Evolutionary conservation across 2,888 invertebrate species (phyloP).

Genomic region (Copidosoma aretas): DNA sequence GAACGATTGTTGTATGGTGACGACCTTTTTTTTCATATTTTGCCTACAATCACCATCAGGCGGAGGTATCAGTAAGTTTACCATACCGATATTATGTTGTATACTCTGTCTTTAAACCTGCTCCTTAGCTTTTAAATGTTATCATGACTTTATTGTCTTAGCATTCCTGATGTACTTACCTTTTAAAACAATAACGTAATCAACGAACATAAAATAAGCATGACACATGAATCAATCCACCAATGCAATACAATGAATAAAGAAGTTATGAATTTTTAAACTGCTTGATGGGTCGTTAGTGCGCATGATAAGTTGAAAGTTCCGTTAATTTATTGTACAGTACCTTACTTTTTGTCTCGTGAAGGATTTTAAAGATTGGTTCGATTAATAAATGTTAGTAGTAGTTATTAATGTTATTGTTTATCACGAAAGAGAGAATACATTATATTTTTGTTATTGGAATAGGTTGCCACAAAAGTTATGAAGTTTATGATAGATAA

Average conservation of each 20-base stretch:
- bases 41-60: slow-evolving; percentile 56
- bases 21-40: slow-evolving; percentile 51
- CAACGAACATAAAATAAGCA: slow-evolving; percentile 30
- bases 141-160: slow-evolving; percentile 29
- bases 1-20: slow-evolving; percentile 42
- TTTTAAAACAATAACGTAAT: slow-evolving; percentile 14
- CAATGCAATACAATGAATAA: slow-evolving; percentile 17
- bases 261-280: slow-evolving; percentile 21
- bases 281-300: slow-evolving; percentile 19
- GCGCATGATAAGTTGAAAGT: slow-evolving; percentile 20
- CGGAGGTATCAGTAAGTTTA: slow-evolving; percentile 59
- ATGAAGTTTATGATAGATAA: slow-evolving; percentile 98
- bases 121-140: slow-evolving; percentile 25
- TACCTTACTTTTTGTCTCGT: background rate
- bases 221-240: slow-evolving; percentile 22
- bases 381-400: background rate
- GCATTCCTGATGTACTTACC: slow-evolving; percentile 24
- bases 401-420: no score
- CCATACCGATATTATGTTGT: slow-evolving; percentile 43
- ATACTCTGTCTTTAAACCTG: slow-evolving; percentile 32
- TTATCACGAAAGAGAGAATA: slow-evolving; percentile 19
- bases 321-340: no score
- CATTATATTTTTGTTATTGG: background rate
- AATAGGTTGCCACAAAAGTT: slow-evolving; percentile 89
- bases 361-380: background rate